Base-by-base conservation (phyloP, 2,113 vertebrate species). In the Phylloscopus trochiloides region DNA sequence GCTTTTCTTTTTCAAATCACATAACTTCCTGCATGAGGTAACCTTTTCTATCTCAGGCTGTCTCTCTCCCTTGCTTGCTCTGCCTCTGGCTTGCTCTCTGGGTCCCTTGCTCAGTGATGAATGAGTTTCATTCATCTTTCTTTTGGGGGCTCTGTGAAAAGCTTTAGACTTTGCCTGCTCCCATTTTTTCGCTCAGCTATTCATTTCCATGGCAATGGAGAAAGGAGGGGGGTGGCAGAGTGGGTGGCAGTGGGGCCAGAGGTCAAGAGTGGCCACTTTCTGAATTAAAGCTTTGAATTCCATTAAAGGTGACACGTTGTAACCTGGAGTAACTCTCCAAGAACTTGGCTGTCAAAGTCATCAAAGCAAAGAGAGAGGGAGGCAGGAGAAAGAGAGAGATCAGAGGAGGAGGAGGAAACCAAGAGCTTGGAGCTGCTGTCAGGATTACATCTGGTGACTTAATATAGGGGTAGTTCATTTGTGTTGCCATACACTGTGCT, bases 41-140 rank as follows among this genome's bases (percentile, higher is more conserved):
- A 97, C 96, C 91, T 82, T 96, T 97, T 94, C 90, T 92, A 48
- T 57, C 72, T 95, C 29, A 57, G 40, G 36, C 76, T 78, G 65
- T 92, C 81, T 93, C 74, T 94, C 84, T 86, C 73, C 78, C 47
- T 73, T 76, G 70, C 81, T 90, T 92, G 62, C 86, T 84, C 74
- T 95, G 88, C 70, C 92, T 97, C 95, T 95, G 80, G 96, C 94
- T 97, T 80, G 90, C 97, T 98, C 96, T 97, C 96, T 92, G 94
- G 86, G 82, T 97, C 98, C 92, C 97, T 96, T 96, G 82, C 97
- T 97, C 84, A 8, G 97, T 97, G 98, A 98, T 98, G 98, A 98
- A 98, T 98, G 98, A 96, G 95, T 97, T 98, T 98, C 98, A 98
- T 98, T 98, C 97, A 98, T 98, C 98, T 97, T 97, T 98, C 95